These are phyloP conservation scores for Onychomys torridus DNA, from an alignment of 2,797 vertebrate species.

Conservation along the genomic window DNA sequence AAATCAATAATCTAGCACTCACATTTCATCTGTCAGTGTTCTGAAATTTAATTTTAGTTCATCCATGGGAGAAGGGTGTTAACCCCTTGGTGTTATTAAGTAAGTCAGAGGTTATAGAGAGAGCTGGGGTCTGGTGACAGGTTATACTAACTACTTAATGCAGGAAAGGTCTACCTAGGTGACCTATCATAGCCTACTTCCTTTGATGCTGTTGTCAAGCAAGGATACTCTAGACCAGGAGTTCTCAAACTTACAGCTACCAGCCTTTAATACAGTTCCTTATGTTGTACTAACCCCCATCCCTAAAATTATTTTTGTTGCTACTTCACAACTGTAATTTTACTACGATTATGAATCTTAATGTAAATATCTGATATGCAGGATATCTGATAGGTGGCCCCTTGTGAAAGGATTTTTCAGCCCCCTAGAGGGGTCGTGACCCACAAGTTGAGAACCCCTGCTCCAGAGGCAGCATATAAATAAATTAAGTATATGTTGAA, in stretches of 20 bases:
- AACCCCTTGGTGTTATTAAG: neutral
- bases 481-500: neutral
- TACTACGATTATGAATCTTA: neutral
- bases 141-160: neutral
- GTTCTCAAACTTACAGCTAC: neutral
- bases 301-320: neutral
- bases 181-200: neutral
- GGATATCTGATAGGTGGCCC: neutral
- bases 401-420: neutral
- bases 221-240: neutral
- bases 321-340: neutral
- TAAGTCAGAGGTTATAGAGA: neutral
- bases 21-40: conserved; percentile 1
- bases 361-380: neutral
- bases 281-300: neutral
- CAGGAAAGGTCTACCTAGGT: neutral
- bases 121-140: neutral
- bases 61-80: neutral
- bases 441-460: neutral
- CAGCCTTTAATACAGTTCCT: neutral
- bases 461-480: neutral
- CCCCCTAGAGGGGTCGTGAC: neutral
- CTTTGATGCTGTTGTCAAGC: neutral
- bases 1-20: conserved; percentile 20
- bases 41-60: neutral